Evolutionary conservation across 2,113 vertebrate species (phyloP), one percentile per base, ranked within the genome.

Genomic region (Strix aluco): DNA sequence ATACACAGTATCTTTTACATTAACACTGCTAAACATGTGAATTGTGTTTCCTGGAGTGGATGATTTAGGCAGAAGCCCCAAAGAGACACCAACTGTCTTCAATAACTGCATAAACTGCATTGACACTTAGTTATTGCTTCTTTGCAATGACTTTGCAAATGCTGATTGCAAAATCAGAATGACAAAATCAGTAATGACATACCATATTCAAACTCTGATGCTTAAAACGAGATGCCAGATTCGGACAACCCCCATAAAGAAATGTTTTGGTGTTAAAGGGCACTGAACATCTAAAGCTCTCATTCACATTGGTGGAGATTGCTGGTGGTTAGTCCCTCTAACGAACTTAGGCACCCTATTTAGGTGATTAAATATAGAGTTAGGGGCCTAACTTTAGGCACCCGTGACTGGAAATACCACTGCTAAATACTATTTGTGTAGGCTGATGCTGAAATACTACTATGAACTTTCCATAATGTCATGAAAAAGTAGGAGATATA

Each of bases 361-460:
- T 54, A 91, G 44, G 36, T 54, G 13, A 44, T 72, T 84, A 84
- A 94, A 93, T 49, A 57, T 0, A 84, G 74, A 90, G 57, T 71
- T 75, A 86, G 30, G 10, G 7, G 15, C 19, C 73, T 88, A 82
- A 85, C 69, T 63, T 80, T 21, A 92, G 65, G 49, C 32, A 91
- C 22, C 10, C 0, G 0, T 42, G 30, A 63, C 80, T 86, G 83
- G 91, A 96, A 89, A 94, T 82, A 91, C 14, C 32, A 77, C 34
- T 59, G 30, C 46, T 89, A 71, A 92, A 65, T 75, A 92, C 40
- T 89, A 79, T 94, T 87, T 92, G 81, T 81, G 32, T 47, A 85
- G 49, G 30, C 52, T 72, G 80, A 92, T 89, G 73, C 66, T 92
- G 70, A 92, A 96, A 87, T 91, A 87, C 61, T 72, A 54, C n/a